phyloP scores from a whole-genome alignment of 2,888 invertebrate genomes.

The Lagria hirta region DNA sequence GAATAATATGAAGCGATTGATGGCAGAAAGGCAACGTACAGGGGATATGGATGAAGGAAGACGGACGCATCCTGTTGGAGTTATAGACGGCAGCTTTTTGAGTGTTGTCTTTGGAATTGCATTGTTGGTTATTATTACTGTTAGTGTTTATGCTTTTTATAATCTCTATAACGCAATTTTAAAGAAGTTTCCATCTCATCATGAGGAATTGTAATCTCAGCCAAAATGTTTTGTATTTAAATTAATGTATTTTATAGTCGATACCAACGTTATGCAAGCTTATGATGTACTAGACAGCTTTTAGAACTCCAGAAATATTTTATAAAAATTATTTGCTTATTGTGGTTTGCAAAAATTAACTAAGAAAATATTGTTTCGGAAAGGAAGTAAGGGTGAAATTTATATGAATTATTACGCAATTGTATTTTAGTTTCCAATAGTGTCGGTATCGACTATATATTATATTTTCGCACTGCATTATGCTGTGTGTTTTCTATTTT shows the following conservation, averaged over 20 bases:
- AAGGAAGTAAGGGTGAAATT: too few relatives aligned
- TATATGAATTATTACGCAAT: too few relatives aligned
- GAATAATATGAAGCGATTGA: slow-evolving; percentile 77
- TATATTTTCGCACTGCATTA: slow-evolving; percentile 13
- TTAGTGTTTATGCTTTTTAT: slow-evolving; percentile 83
- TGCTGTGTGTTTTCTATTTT: slow-evolving; percentile 15
- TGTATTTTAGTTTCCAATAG: too few relatives aligned
- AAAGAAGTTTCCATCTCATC: slow-evolving; percentile 79
- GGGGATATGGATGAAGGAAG: slow-evolving; percentile 54
- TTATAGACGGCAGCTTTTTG: slow-evolving; percentile 81
- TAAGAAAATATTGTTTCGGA: too few relatives aligned
- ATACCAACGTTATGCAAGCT: neutral
- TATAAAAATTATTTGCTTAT: too few relatives aligned
- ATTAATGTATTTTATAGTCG: slow-evolving; percentile 2
- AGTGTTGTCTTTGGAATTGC: slow-evolving; percentile 82
- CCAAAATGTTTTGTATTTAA: too few relatives aligned
- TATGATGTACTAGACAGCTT: too few relatives aligned
- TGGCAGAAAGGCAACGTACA: slow-evolving; percentile 69
- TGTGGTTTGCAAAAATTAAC: too few relatives aligned
- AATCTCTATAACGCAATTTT: slow-evolving; percentile 78
- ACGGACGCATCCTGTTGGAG: slow-evolving; percentile 53
- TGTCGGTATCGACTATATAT: too few relatives aligned
- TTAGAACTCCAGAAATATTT: too few relatives aligned
- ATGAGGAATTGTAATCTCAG: slow-evolving; percentile 72
- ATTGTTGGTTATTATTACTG: slow-evolving; percentile 74